Evolutionary conservation across 92 coral and sea anemone genomes (phyloP).

Genomic region (Zoanthus gigantus): DNA sequence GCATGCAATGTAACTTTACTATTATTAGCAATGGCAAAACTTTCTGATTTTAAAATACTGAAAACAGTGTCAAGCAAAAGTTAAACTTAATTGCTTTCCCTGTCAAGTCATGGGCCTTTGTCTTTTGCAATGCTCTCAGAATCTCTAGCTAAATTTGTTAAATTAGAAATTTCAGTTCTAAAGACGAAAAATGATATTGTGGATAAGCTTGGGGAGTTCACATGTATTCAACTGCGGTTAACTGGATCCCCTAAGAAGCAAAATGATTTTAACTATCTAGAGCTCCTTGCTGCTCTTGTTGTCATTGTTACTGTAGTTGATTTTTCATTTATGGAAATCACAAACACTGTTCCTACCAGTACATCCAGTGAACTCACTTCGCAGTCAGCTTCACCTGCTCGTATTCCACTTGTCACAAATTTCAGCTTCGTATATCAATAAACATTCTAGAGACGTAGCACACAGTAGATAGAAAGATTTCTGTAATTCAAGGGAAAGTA

Average conservation of each 20-base stretch:
- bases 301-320: not conserved
- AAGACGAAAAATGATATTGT: not conserved
- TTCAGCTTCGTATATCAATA: too few species aligned
- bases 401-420: too few species aligned
- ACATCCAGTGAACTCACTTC: too few species aligned
- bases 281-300: not conserved
- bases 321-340: too few species aligned
- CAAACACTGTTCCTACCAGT: too few species aligned
- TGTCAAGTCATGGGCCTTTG: conserved; percentile 2
- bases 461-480: too few species aligned
- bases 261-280: not conserved
- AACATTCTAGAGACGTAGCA: too few species aligned
- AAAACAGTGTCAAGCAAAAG: not conserved
- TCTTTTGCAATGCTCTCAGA: conserved; percentile 11
- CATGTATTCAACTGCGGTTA: not conserved
- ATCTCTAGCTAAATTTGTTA: not conserved
- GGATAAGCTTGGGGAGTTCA: not conserved
- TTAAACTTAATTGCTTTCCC: not conserved
- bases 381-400: too few species aligned
- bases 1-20: too few species aligned
- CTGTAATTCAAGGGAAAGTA: too few species aligned
- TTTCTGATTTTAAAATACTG: not conserved
- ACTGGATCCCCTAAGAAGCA: not conserved
- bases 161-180: not conserved
- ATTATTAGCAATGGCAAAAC: not conserved